phyloP scores from a whole-genome alignment of 2,113 vertebrate genomes.

The Stigmatopora nigra region DNA sequence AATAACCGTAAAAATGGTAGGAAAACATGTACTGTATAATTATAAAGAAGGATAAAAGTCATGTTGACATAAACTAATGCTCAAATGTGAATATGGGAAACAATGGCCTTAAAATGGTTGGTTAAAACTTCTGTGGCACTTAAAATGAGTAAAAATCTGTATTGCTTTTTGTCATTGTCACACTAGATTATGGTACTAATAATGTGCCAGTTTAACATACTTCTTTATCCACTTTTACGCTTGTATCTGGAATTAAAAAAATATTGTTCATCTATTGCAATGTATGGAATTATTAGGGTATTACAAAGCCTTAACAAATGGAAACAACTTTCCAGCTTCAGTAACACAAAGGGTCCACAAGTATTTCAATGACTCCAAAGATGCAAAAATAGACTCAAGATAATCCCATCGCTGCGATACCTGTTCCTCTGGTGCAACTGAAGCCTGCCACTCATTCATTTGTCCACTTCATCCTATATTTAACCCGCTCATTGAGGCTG shows the following conservation, averaged over 20 bases:
- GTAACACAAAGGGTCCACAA: conserved; percentile 35
- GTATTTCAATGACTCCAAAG: conserved; percentile 46
- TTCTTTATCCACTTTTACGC: too few species aligned
- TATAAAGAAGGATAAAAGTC: not conserved
- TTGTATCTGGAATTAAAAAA: not conserved
- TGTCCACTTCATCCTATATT: conserved; percentile 47
- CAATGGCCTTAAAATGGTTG: not conserved
- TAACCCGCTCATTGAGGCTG: conserved; percentile 33
- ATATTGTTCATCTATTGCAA: not conserved
- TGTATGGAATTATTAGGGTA: not conserved
- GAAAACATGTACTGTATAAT: not conserved
- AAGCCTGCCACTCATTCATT: conserved; percentile 35
- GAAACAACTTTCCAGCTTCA: conserved; percentile 7
- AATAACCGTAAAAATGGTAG: not conserved
- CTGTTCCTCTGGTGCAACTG: conserved; percentile 36
- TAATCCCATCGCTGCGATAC: conserved; percentile 62
- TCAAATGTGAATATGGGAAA: not conserved
- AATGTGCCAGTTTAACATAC: too few species aligned
- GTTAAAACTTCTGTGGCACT: too few species aligned
- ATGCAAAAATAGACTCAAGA: conserved; percentile 59
- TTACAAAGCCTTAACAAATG: not conserved
- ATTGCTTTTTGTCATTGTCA: not conserved
- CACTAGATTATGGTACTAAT: not conserved
- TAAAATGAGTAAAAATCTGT: not conserved
- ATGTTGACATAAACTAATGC: not conserved